A percentile compares a stretch with the other conserved stretches of the same genome.
phyloP scores from a whole-genome alignment of 2,113 vertebrate genomes.

The Nerophis lumbriciformis region DNA sequence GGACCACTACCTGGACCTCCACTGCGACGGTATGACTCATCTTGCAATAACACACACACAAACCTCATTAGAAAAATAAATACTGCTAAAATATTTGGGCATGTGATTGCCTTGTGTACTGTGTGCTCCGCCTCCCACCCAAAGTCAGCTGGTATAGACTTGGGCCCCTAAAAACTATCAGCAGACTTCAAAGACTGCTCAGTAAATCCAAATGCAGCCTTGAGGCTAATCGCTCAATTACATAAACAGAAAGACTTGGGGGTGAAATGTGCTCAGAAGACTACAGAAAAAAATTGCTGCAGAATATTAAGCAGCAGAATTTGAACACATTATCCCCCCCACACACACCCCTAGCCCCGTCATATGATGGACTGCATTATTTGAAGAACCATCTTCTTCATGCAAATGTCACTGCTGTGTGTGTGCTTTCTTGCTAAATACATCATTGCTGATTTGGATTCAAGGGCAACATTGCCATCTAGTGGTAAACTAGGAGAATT shows the following conservation, averaged over 20 bases:
- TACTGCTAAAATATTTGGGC: too few relatives aligned
- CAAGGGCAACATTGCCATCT: conserved; percentile 40
- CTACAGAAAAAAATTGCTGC: background rate
- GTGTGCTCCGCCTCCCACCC: too few relatives aligned
- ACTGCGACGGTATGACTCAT: conserved; percentile 74
- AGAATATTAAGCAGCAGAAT: conserved; percentile 23
- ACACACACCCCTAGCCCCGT: conserved; percentile 9
- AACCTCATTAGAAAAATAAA: too few relatives aligned
- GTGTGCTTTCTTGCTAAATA: conserved; percentile 43
- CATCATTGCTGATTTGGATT: conserved; percentile 17
- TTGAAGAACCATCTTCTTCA: conserved; percentile 35
- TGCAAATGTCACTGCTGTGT: conserved; percentile 40
- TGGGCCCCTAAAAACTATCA: too few relatives aligned
- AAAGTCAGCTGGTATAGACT: too few relatives aligned
- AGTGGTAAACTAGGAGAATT: conserved; percentile 19
- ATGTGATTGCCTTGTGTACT: too few relatives aligned
- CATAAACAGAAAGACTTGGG: background rate
- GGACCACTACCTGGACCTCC: conserved; percentile 85
- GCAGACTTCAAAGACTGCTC: background rate
- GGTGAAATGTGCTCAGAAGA: background rate
- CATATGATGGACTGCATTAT: conserved; percentile 28
- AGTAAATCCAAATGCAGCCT: conserved; percentile 13
- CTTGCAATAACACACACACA: background rate
- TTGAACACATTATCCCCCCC: conserved; percentile 7
- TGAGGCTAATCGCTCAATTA: conserved; percentile 1